phyloP scores from a whole-genome alignment of 2,113 vertebrate genomes.

The Semnornis frantzii region DNA sequence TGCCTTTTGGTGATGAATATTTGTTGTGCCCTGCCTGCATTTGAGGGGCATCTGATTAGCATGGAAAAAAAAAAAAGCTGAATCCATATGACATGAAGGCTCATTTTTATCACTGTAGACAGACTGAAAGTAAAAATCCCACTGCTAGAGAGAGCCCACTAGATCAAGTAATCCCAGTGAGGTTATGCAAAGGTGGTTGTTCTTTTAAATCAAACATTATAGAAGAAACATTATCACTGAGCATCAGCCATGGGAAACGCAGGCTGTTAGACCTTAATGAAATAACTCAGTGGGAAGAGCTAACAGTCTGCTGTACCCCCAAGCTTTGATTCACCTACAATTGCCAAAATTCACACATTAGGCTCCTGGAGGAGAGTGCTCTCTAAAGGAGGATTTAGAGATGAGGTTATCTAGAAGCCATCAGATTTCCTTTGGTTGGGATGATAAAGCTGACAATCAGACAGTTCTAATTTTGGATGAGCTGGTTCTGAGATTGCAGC shows the following conservation, averaged over 20 bases:
- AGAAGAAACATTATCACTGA: background rate
- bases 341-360: accelerated
- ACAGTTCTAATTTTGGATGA: background rate
- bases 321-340: background rate
- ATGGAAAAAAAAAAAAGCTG: conserved; percentile 6
- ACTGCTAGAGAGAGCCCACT: background rate
- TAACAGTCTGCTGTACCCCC: background rate
- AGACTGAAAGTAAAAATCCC: background rate
- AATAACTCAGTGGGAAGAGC: background rate
- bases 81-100: background rate
- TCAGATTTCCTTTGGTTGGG: background rate
- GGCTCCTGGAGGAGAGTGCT: background rate
- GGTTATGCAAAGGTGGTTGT: background rate
- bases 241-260: background rate
- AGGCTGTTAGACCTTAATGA: background rate
- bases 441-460: background rate
- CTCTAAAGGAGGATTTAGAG: background rate
- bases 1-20: conserved; percentile 13
- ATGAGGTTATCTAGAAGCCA: background rate
- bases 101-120: background rate
- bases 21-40: background rate
- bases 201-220: background rate
- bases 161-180: background rate
- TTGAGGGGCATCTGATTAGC: background rate
- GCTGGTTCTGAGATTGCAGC: background rate